A percentile compares a stretch with the other conserved stretches of the same genome.
phyloP scores from a whole-genome alignment of 2,797 vertebrate genomes.

The Vireo griseus region DNA sequence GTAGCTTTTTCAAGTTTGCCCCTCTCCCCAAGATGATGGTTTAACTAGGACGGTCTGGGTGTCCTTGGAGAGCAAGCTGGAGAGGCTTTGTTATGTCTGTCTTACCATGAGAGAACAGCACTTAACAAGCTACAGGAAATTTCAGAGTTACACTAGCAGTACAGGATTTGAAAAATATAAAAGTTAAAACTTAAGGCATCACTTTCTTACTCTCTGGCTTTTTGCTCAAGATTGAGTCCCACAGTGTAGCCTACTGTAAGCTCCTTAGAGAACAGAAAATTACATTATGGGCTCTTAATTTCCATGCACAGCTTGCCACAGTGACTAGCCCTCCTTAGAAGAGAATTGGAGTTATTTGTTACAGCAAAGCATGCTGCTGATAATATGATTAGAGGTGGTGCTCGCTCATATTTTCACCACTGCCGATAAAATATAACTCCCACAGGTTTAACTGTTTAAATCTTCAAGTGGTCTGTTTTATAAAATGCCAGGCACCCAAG shows the following conservation, averaged over 20 bases:
- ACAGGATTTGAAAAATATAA: too few relatives aligned
- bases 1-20: too few relatives aligned
- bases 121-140: too few relatives aligned
- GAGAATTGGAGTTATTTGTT: not conserved
- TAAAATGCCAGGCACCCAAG: not conserved
- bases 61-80: too few relatives aligned
- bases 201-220: not conserved
- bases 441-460: not conserved
- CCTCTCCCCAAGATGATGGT: too few relatives aligned
- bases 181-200: too few relatives aligned
- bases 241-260: not conserved
- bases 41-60: too few relatives aligned
- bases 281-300: not conserved
- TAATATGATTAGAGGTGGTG: slow-evolving; percentile 2
- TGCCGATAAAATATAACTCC: not conserved
- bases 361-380: not conserved
- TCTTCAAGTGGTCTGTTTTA: not conserved
- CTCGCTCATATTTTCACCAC: not conserved
- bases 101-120: too few relatives aligned
- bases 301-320: not conserved
- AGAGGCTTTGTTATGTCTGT: too few relatives aligned
- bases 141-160: too few relatives aligned
- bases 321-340: not conserved
- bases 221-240: not conserved
- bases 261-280: slow-evolving; percentile 7